Evolutionary conservation across 2,797 vertebrate genomes (phyloP).

Genomic region (Ctenopoma multispine): DNA sequence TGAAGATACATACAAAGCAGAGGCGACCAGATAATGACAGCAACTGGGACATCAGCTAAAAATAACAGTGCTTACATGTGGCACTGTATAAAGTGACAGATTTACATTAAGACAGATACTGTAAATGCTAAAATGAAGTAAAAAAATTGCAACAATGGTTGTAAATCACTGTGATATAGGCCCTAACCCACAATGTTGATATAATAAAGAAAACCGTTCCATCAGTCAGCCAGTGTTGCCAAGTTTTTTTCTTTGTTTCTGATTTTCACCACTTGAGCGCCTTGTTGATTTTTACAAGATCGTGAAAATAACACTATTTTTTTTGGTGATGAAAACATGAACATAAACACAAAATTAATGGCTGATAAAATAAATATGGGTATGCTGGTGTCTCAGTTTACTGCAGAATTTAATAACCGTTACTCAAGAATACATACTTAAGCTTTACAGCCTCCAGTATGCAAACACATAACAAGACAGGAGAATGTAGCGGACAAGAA

Average conservation of each 20-base stretch:
- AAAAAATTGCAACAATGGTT: too few species aligned
- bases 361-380: neutral
- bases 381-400: slow-evolving; percentile 59
- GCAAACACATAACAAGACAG: slow-evolving; percentile 32
- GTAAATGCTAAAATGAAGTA: neutral
- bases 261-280: too few species aligned
- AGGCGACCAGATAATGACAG: slow-evolving; percentile 38
- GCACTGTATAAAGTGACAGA: neutral
- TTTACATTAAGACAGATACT: neutral
- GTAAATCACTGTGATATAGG: too few species aligned
- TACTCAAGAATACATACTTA: slow-evolving; percentile 14
- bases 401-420: slow-evolving; percentile 25
- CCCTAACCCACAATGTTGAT: too few species aligned
- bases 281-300: too few species aligned
- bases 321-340: neutral
- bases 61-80: neutral
- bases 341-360: neutral
- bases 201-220: too few species aligned
- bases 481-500: slow-evolving; percentile 46
- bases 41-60: slow-evolving; percentile 60
- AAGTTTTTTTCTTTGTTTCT: too few species aligned
- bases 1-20: slow-evolving; percentile 42
- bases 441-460: slow-evolving; percentile 16
- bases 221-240: too few species aligned
- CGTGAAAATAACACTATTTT: neutral